A percentile compares a stretch with the other conserved stretches of the same genome.
Evolutionary conservation across 2,113 vertebrate species (phyloP).

Genomic region (Oreochromis niloticus): DNA sequence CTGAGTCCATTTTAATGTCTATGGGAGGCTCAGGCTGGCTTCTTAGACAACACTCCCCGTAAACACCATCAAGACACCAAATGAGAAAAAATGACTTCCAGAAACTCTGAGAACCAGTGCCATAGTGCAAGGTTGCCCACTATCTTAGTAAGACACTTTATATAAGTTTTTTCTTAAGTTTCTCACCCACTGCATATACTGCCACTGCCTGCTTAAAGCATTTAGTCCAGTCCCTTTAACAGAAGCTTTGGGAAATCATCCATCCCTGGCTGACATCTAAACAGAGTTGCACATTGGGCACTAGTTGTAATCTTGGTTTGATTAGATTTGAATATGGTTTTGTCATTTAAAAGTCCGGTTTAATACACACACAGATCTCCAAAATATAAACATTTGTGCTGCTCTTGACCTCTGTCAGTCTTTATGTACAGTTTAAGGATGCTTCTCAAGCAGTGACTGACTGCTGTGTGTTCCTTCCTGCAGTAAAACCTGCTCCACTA

Average conservation of each 20-base stretch:
- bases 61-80: not conserved
- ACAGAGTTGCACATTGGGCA: not conserved
- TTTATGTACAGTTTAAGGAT: not conserved
- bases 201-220: not conserved
- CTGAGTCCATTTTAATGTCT: not conserved
- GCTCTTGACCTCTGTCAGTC: not conserved
- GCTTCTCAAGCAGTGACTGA: not conserved
- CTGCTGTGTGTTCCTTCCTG: conserved; percentile 21
- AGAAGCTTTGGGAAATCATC: not conserved
- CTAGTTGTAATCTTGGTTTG: not conserved
- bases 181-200: not conserved
- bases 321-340: not conserved
- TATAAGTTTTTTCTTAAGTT: not conserved
- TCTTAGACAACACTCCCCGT: not conserved
- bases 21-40: not conserved
- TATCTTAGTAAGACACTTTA: not conserved
- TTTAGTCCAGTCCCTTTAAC: not conserved
- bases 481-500: conserved; percentile 91
- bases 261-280: not conserved
- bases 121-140: not conserved
- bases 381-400: not conserved
- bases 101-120: not conserved
- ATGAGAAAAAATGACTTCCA: not conserved
- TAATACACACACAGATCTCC: not conserved
- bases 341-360: not conserved